These are phyloP conservation scores for Muntiacus reevesi DNA, from an alignment of 2,113 vertebrate species.

Conservation along the genomic window DNA sequence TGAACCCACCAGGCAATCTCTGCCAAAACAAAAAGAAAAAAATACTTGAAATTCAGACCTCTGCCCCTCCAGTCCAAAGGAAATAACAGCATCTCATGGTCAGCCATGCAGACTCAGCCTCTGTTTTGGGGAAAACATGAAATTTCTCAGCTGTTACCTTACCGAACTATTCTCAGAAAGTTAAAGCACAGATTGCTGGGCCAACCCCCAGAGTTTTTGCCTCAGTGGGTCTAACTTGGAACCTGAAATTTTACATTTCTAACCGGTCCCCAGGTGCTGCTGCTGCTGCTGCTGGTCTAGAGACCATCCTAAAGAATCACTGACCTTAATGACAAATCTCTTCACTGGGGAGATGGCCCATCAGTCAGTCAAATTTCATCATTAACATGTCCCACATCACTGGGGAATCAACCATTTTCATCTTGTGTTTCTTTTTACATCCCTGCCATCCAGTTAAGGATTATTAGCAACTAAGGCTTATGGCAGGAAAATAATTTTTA, in stretches of 20 bases:
- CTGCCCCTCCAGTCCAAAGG: too few relatives aligned
- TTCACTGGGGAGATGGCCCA: not conserved
- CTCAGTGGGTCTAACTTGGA: not conserved
- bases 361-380: not conserved
- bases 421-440: not conserved
- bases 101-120: not conserved
- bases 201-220: not conserved
- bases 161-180: not conserved
- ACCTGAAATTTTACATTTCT: not conserved
- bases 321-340: not conserved
- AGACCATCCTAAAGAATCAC: not conserved
- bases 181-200: not conserved
- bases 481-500: not conserved
- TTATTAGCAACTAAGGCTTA: not conserved
- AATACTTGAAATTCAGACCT: not conserved
- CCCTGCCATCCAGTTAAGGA: not conserved
- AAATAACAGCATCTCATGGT: not conserved
- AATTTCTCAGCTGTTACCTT: not conserved
- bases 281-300: not conserved
- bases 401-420: not conserved
- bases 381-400: not conserved
- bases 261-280: too few relatives aligned
- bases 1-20: not conserved
- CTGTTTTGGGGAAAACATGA: not conserved
- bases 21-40: not conserved